phyloP scores from a whole-genome alignment of 2,888 invertebrate genomes.

The Campoplex capitator region DNA sequence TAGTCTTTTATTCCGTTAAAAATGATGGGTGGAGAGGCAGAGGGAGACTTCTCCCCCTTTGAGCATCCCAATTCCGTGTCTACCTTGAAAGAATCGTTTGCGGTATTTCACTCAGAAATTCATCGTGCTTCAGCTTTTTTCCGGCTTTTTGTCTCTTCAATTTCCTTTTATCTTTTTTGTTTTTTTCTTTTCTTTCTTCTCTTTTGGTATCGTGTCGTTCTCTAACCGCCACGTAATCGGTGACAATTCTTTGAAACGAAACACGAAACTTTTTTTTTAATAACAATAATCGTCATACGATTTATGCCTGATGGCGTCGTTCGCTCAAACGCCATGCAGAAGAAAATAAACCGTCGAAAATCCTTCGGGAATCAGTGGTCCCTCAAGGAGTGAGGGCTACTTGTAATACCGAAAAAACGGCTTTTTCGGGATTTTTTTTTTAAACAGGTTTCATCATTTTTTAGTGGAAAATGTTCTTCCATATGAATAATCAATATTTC shows the following conservation, averaged over 20 bases:
- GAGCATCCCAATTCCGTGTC: conserved; percentile 20
- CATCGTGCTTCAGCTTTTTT: conserved; percentile 9
- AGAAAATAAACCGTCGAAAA: not conserved
- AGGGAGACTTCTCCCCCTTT: conserved; percentile 64
- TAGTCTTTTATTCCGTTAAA: conserved; percentile 53
- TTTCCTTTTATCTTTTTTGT: not conserved
- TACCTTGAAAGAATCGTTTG: conserved; percentile 31
- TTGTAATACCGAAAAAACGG: too few species aligned
- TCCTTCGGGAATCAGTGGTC: not conserved
- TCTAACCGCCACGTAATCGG: not conserved
- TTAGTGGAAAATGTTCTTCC: too few species aligned
- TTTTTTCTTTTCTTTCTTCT: not conserved
- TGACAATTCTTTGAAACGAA: not conserved
- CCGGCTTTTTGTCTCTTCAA: conserved; percentile 4
- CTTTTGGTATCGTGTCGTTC: not conserved
- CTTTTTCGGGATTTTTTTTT: too few species aligned
- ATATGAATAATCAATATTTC: too few species aligned
- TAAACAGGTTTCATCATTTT: too few species aligned
- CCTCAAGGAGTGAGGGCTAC: too few species aligned
- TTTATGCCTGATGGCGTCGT: not conserved
- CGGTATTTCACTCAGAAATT: conserved; percentile 29
- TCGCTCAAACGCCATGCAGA: not conserved
- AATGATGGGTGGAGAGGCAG: conserved; percentile 71
- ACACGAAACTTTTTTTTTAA: not conserved
- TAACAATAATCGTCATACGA: not conserved